Evolutionary conservation across 2,888 invertebrate genomes (phyloP), one percentile per base, ranked within the genome.

Genomic region (Drosophila kambysellisi): DNA sequence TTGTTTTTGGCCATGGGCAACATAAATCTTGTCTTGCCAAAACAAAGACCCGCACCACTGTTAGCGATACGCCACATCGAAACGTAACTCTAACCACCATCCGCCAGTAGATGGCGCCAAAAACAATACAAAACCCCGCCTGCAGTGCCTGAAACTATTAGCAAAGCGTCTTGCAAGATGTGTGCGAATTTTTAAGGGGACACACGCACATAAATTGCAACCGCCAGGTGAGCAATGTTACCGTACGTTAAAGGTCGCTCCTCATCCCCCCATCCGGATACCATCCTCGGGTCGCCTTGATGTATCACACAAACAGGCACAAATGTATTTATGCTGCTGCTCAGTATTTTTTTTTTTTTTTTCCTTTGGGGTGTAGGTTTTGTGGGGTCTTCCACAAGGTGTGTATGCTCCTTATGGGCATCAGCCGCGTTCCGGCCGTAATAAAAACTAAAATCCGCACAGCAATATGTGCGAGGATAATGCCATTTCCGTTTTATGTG

Each of bases 401-500:
- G 41, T 29, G 39, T 56, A 39, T 53, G 62, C 79, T 76, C 74
- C 84, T 89, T 83, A 79, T 67, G 88, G 88, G 73, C 85, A 84
- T 71, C 76, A 79, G 85, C 70, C 72, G 75, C 81, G 79, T 82
- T 76, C 80, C 82, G 78, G 82, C 83, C 89, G 82, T 90, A 88
- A 88, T 88, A 90, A 88, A 88, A 88, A 88, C 87, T 88, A 90
- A 88, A 88, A 88, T 88, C 87, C 90, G 80, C 90, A 88, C 89
- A 88, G 90, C 87, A 88, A 90, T 88, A 90, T 88, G 90, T 90
- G 90, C 87, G 84, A 82, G 87, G 89, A 88, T 88, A 88, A 88
- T 90, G 90, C 87, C 90, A 90, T 88, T 88, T 88, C 87, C 87
- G 89, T 88, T 88, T 88, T 88, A 88, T 88, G 90, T 82, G 87